These are phyloP conservation scores for Tricholauxania praeusta DNA, from an alignment of 2,888 invertebrate species.

Conservation along the genomic window DNA sequence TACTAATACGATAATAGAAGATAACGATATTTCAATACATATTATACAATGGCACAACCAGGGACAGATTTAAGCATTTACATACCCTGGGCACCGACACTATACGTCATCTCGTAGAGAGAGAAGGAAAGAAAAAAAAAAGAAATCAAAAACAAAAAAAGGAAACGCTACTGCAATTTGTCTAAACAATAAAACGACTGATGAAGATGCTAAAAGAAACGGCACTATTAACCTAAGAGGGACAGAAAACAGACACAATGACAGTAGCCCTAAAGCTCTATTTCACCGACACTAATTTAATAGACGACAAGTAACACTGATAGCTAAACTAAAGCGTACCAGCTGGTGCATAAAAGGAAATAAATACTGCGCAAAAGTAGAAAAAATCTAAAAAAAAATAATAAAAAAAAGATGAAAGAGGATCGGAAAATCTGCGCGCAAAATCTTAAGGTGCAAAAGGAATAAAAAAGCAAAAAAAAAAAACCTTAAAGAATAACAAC, in stretches of 20 bases:
- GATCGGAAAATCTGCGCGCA: conserved; percentile 12
- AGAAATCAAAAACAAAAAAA: too few relatives aligned
- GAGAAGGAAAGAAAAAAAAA: too few relatives aligned
- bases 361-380: conserved; percentile 35
- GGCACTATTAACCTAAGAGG: conserved; percentile 4
- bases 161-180: too few relatives aligned
- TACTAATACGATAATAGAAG: too few relatives aligned
- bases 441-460: conserved; percentile 1
- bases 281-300: background rate
- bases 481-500: conserved; percentile 4
- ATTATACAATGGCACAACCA: too few relatives aligned
- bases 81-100: too few relatives aligned
- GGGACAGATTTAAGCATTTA: too few relatives aligned
- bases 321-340: conserved; percentile 20
- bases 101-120: too few relatives aligned
- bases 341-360: conserved; percentile 42
- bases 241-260: background rate
- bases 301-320: conserved; percentile 9
- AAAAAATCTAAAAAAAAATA: conserved; percentile 1
- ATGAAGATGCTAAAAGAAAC: conserved; percentile 21
- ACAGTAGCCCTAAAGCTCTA: background rate
- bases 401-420: conserved; percentile 1
- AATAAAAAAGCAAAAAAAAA: conserved; percentile 5
- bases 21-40: too few relatives aligned
- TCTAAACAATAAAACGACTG: conserved; percentile 5